phyloP scores from a whole-genome alignment of 2,113 vertebrate species.

The Nipponia nippon region DNA sequence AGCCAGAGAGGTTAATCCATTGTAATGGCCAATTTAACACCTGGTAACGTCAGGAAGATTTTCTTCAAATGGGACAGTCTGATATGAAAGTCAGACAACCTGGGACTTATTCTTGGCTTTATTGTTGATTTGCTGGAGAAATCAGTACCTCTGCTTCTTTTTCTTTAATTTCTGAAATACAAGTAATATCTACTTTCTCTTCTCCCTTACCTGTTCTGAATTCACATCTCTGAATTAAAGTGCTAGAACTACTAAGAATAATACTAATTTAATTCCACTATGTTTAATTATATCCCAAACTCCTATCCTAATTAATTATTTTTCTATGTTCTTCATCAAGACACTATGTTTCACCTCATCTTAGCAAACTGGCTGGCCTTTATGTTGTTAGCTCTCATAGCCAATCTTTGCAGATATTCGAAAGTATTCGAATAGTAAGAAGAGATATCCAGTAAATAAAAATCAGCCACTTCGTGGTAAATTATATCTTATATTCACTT shows the following conservation, averaged over 20 bases:
- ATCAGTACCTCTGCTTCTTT: neutral
- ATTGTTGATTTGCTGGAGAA: neutral
- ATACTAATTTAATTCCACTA: neutral
- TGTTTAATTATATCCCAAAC: neutral
- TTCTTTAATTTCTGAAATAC: neutral
- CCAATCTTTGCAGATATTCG: neutral
- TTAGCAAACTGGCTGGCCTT: neutral
- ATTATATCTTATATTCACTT: neutral
- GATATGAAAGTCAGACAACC: neutral
- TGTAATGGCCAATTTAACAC: neutral
- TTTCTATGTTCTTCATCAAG: neutral
- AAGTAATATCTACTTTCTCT: neutral
- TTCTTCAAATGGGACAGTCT: neutral
- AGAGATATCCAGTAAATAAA: neutral
- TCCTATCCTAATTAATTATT: neutral
- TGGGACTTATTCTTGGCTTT: neutral
- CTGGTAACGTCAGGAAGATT: neutral
- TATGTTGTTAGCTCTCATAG: neutral
- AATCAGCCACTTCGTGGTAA: neutral
- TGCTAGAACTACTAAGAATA: neutral
- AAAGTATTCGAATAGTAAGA: neutral
- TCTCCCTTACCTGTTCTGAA: neutral
- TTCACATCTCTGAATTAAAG: neutral
- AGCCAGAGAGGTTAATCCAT: neutral
- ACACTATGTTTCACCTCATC: neutral